These are phyloP conservation scores for Seira ritae DNA, from an alignment of 2,888 invertebrate species.

Conservation along the genomic window DNA sequence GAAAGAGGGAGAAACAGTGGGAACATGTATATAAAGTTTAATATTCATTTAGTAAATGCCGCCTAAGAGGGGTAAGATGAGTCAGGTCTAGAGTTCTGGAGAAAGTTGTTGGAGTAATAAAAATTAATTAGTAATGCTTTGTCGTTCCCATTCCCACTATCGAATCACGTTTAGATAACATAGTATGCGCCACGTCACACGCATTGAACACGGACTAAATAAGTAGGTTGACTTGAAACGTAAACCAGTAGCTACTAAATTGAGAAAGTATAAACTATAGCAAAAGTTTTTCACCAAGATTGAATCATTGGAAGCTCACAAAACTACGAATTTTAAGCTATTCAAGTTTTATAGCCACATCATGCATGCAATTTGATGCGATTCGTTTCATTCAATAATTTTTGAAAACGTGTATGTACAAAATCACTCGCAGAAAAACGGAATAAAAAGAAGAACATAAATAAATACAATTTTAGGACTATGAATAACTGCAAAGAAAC, in stretches of 20 bases:
- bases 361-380: background rate
- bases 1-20: background rate
- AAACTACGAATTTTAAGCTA: background rate
- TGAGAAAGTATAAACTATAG: no score
- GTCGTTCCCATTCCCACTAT: conserved; percentile 57
- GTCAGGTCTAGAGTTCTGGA: background rate
- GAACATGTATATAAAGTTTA: background rate
- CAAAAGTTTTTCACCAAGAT: background rate
- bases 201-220: background rate
- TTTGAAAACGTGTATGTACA: no score
- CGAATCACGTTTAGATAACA: conserved; percentile 10
- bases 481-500: no score
- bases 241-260: no score
- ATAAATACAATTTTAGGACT: no score
- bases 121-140: background rate
- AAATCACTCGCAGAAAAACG: no score
- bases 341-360: background rate
- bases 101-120: background rate
- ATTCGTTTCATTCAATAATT: background rate
- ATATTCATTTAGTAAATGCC: background rate
- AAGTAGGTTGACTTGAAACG: no score
- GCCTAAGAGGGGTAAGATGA: background rate
- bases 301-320: background rate
- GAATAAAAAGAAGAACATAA: no score
- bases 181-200: background rate